Evolutionary conservation across 1,140 invertebrate genomes (phyloP).

Genomic region (Cotesia typhae): DNA sequence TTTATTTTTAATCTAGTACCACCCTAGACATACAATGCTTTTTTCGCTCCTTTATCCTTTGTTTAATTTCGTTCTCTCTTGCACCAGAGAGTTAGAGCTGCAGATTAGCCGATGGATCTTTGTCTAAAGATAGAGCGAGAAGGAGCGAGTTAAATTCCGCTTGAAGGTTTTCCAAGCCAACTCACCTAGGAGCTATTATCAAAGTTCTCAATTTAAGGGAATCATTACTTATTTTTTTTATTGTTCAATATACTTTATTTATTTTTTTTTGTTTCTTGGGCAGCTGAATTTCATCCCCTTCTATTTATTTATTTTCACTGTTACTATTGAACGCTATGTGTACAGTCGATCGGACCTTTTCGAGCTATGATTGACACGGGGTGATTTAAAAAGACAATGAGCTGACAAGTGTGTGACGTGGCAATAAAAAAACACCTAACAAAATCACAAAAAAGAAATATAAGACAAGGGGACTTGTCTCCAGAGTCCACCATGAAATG

Average conservation of each 20-base stretch:
- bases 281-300: not conserved
- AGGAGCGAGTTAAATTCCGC: not conserved
- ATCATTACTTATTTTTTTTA: slow-evolving; percentile 2
- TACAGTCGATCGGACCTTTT: too few relatives aligned
- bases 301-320: too few relatives aligned
- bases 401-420: too few relatives aligned
- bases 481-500: too few relatives aligned
- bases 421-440: too few relatives aligned
- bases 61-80: not conserved
- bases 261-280: not conserved
- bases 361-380: too few relatives aligned
- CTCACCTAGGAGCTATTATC: slow-evolving; percentile 31
- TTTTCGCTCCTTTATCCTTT: not conserved
- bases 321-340: too few relatives aligned
- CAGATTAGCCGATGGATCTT: slow-evolving; percentile 28
- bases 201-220: slow-evolving; percentile 8
- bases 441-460: too few relatives aligned
- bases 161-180: slow-evolving; percentile 29
- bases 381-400: too few relatives aligned
- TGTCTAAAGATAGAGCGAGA: not conserved
- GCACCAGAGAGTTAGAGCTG: not conserved
- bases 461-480: too few relatives aligned
- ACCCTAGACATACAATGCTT: not conserved
- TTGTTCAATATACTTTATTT: not conserved
- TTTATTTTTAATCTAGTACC: not conserved